Conservation (phyloP, 2,797 vertebrate genomes). For the Peromyscus aztecus region DNA sequence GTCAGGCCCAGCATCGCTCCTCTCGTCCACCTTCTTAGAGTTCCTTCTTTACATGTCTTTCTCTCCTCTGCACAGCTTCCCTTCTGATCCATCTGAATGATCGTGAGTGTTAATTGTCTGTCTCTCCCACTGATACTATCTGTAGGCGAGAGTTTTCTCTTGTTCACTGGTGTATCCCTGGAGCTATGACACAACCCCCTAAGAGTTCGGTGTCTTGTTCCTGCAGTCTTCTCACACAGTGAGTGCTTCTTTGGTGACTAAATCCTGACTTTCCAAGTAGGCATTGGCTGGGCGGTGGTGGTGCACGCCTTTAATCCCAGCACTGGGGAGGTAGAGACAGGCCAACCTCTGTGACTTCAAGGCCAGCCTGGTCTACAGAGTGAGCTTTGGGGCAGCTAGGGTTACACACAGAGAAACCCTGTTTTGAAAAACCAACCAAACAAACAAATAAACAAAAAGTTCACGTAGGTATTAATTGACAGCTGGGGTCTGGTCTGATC, state of each 20-base stretch:
- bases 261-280: background rate
- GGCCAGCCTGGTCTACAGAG: background rate
- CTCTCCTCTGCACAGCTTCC: background rate
- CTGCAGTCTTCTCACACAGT: background rate
- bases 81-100: background rate
- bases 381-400: background rate
- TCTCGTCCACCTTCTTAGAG: background rate
- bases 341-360: background rate
- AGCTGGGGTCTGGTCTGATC: background rate
- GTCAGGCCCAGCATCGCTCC: background rate
- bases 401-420: background rate
- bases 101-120: background rate
- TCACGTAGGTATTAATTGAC: background rate
- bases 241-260: background rate
- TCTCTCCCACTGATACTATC: background rate
- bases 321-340: background rate
- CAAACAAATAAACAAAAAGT: background rate
- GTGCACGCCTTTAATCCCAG: background rate
- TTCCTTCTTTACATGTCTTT: no score
- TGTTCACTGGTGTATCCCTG: background rate
- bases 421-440: background rate
- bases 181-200: background rate
- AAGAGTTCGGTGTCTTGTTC: background rate
- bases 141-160: conserved; percentile 12
- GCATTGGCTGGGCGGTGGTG: background rate